Percentiles rank a stretch among this genome's conserved stretches.
Conservation (phyloP, 1,140 invertebrate genomes). For the Magallana angulata region DNA sequence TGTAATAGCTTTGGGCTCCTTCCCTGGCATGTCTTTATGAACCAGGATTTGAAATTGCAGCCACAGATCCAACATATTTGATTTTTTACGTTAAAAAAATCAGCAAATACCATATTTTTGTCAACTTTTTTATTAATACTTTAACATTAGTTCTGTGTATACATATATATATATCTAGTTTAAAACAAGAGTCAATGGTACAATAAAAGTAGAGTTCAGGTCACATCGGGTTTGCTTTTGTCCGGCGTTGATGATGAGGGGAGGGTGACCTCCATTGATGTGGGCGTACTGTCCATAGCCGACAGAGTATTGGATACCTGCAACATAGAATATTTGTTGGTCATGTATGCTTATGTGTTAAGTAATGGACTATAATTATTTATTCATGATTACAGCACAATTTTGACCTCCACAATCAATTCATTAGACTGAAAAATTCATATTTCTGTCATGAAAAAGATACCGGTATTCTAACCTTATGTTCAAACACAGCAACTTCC, state of each 20-base stretch:
- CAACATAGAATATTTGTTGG: neutral
- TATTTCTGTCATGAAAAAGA: neutral
- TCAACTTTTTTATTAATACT: no score
- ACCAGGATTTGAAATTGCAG: no score
- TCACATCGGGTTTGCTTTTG: neutral
- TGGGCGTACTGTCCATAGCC: neutral
- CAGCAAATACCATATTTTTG: no score
- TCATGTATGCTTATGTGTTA: no score
- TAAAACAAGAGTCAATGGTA: neutral
- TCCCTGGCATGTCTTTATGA: no score
- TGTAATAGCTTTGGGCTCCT: no score
- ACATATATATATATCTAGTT: neutral
- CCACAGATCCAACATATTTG: no score
- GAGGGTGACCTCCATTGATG: neutral
- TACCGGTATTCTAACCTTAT: neutral
- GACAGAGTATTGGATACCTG: constrained; percentile 15
- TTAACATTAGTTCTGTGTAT: neutral
- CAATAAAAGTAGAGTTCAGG: neutral
- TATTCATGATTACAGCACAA: neutral
- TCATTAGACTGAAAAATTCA: no score
- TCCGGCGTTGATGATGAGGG: neutral
- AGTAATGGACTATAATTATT: no score
- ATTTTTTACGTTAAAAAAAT: no score
- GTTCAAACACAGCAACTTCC: neutral
- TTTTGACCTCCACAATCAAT: neutral